These are phyloP conservation scores for Argyrosomus regius DNA, from an alignment of 2,797 vertebrate species.

Conservation along the genomic window DNA sequence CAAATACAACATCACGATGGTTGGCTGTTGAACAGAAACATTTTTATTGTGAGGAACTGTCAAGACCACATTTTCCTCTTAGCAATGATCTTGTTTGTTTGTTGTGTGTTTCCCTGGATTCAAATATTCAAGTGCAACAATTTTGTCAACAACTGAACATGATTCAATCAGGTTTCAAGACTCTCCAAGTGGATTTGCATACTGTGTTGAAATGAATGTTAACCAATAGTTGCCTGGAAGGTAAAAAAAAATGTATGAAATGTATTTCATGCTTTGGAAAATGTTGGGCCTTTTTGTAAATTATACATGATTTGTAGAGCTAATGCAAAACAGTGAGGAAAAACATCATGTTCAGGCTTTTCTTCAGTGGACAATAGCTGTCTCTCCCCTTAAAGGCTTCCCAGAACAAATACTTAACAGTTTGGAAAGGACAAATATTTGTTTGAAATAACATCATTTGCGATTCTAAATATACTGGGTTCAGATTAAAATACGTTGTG, in stretches of 20 bases:
- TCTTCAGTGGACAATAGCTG: not conserved
- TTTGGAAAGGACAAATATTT: not conserved
- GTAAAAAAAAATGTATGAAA: not conserved
- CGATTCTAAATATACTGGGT: not conserved
- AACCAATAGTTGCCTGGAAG: not conserved
- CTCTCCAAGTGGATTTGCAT: not conserved
- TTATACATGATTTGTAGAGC: not conserved
- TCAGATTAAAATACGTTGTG: not conserved
- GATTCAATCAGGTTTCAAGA: not conserved
- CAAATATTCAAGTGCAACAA: not conserved
- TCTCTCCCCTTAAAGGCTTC: not conserved
- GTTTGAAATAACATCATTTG: not conserved
- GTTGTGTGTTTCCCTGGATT: not conserved
- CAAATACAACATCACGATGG: not conserved
- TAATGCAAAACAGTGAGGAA: not conserved
- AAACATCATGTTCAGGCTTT: not conserved
- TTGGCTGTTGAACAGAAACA: not conserved
- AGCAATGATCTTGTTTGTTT: constrained; percentile 3
- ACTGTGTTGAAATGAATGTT: not conserved
- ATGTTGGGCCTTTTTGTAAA: not conserved
- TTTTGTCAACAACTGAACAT: not conserved
- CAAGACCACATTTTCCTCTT: not conserved
- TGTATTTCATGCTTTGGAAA: not conserved
- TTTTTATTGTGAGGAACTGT: not conserved
- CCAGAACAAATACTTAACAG: too few species aligned